Base-by-base conservation (phyloP, 2,113 vertebrate species). In the Ramphastos sulfuratus region DNA sequence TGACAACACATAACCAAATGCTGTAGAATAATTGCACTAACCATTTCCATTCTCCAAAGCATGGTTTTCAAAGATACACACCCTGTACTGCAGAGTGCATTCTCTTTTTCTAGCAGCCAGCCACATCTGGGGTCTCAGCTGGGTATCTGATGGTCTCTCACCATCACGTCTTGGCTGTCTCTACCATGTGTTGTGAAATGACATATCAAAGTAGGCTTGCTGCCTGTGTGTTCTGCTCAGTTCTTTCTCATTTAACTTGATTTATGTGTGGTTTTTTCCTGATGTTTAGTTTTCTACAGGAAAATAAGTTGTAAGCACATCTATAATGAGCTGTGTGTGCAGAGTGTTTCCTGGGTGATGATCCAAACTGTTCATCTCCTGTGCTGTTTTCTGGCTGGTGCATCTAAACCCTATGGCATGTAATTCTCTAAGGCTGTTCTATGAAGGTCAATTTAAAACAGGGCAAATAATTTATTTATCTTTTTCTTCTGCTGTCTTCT, bases 301-400 rank as follows among this genome's bases (percentile, higher is more conserved):
- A 85, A 91, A 44, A 35, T 8, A 69, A 67, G 2, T 59, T 82
- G 20, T 85, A 37, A 79, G 19, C 14, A 95, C 70, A 77, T 77
- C 8, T 70, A 2, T 70, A 66, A 80, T 48, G 46, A 87, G 16
- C 8, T 66, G 10, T 0, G 0, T 35, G 9, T 63, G 15, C 25
- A 70, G 12, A 25, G 21, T 54, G 21, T 54, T 25, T 54, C 13
- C 11, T 27, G 21, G 23, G 25, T 50, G 5, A 30, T 67, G 59
- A 55, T 21, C 50, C 14, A 55, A 79, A 28, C 25, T 75, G 1
- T 48, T 89, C 30, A 58, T 82, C 17, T 73, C 12, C n/a, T 67
- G 4, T 89, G 5, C 46, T 73, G 11, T 83, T 73, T 76, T 63
- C 27, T 79, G 58, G 23, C 10, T 39, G 28, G 12, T 61, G 21